These are phyloP conservation scores for Conger conger DNA, from an alignment of 2,113 vertebrate species.

Conservation along the genomic window DNA sequence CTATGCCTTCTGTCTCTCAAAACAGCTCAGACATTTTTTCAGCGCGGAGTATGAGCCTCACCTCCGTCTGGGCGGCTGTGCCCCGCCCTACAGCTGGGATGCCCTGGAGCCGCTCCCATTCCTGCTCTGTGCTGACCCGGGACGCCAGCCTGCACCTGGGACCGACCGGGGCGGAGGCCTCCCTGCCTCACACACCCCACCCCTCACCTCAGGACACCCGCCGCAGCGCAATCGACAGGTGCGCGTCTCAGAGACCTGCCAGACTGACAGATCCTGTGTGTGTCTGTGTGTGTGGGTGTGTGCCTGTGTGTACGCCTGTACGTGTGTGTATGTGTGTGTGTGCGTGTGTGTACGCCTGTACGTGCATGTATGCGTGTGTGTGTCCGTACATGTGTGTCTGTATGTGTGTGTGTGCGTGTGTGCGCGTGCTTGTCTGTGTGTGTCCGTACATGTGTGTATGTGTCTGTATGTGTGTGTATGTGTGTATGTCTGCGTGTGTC, in stretches of 20 bases:
- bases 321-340: background rate
- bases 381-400: too few species aligned
- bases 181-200: slow-evolving; percentile 50
- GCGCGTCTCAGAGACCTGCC: background rate
- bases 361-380: too few species aligned
- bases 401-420: too few species aligned
- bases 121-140: slow-evolving; percentile 69
- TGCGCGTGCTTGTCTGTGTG: too few species aligned
- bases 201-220: slow-evolving; percentile 46
- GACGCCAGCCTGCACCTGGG: slow-evolving; percentile 71
- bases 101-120: slow-evolving; percentile 69
- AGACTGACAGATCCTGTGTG: background rate
- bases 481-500: too few species aligned
- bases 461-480: too few species aligned
- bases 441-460: too few species aligned
- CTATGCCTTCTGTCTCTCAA: slow-evolving; percentile 18
- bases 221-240: slow-evolving; percentile 34
- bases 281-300: background rate
- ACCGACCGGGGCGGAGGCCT: too few species aligned
- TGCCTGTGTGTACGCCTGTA: background rate
- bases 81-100: slow-evolving; percentile 70
- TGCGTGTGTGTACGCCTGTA: too few species aligned
- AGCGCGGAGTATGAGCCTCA: background rate
- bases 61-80: background rate
- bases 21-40: background rate